Base-by-base conservation (phyloP, 1,140 invertebrate species). In the Apolygus lucorum region DNA sequence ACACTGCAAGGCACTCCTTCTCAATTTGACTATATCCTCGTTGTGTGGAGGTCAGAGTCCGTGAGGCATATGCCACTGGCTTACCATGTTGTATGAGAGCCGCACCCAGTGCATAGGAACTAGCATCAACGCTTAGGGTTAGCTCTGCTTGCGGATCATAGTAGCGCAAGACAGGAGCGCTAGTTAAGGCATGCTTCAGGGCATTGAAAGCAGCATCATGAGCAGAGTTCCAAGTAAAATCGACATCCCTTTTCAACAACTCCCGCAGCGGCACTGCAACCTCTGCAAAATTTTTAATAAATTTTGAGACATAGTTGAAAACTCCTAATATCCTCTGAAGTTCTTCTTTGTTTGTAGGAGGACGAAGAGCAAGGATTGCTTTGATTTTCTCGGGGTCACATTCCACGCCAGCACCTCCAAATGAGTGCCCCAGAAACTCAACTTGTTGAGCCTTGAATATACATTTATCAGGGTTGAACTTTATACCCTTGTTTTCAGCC, bases 1-100 rank as follows among this genome's bases (percentile, higher is more conserved):
- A 68, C 13, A 82, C 76, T 0, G 72, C 69, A 11, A 84, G 70
- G 25, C 75, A 77, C 74, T 85, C 82, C 70, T 78, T 81, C 49
- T 85, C 79, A 24, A 82, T 77, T 69, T 81, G 80, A 11, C 78
- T 71, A 67, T 84, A 84, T 68, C 79, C 80, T 67, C 72, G 68
- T 69, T 84, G 80, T 13, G 81, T 73, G 21, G 67, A 4, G 27
- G 70, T 74, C 26, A 83, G 68, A 1, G 76, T 74, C 28, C 75
- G 62, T 21, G 79, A 81, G n/a, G 73, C 76, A 75, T 73, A 80
- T n/a, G 73, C 73, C 63, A 83, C 77, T 8, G 78, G 77, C 29
- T 70, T 59, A 67, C 79, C 77, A 2, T 62, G 27, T 59, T 82
- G 80, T 49, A 68, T 62, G 11, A 83, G 68, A 2, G 82, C 77